A percentile compares a stretch with the other conserved stretches of the same genome.
Evolutionary conservation across 2,888 invertebrate species (phyloP).

Genomic region (Heliconius sara): DNA sequence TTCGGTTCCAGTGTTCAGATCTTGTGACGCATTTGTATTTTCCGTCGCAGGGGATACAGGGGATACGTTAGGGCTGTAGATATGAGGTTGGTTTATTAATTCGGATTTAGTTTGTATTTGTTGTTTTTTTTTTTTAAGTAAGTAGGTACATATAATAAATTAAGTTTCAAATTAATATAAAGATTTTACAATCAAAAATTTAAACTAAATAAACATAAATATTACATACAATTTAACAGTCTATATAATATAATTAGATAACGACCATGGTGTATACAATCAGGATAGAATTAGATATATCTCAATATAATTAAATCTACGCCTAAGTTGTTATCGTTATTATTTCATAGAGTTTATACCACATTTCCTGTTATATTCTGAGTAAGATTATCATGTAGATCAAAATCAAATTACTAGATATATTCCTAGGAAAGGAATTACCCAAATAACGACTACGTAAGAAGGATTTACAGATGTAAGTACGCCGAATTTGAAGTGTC

Average conservation of each 20-base stretch:
- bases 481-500: slow-evolving; percentile 65
- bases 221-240: neutral
- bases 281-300: neutral
- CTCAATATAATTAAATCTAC: neutral
- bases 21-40: slow-evolving; percentile 76
- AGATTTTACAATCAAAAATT: no score
- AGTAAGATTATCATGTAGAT: slow-evolving; percentile 1
- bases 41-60: slow-evolving; percentile 58
- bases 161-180: no score
- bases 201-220: neutral
- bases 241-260: no score
- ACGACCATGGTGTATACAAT: neutral
- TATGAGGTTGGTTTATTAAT: neutral
- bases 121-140: neutral
- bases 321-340: neutral
- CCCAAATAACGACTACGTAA: slow-evolving; percentile 38
- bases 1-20: slow-evolving; percentile 74
- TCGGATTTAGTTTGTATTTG: neutral
- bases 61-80: neutral
- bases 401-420: slow-evolving; percentile 18
- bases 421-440: slow-evolving; percentile 35
- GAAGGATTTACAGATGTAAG: slow-evolving; percentile 46
- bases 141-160: neutral
- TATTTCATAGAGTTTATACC: neutral
- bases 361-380: slow-evolving; percentile 2